Conservation (phyloP, 2,113 vertebrate genomes). For the Micromys minutus region DNA sequence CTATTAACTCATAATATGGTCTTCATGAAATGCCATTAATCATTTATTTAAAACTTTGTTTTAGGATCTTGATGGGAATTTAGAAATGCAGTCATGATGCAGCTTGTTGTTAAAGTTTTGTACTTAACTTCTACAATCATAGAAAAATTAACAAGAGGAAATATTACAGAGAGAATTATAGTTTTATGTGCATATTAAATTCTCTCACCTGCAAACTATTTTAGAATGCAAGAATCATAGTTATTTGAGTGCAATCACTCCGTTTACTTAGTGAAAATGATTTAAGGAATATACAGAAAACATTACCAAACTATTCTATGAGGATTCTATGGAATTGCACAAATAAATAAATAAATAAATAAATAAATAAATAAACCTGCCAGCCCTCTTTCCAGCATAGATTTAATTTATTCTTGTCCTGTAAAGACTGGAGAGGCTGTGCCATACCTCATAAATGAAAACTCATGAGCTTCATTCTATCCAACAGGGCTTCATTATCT, state of each 20-base stretch:
- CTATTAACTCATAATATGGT: not conserved
- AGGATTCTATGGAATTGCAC: not conserved
- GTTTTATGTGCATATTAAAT: not conserved
- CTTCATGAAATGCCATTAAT: not conserved
- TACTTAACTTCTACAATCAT: constrained; percentile 1
- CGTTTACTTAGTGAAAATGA: constrained; percentile 25
- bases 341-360: too few species aligned
- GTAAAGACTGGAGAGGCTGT: not conserved
- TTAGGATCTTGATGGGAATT: not conserved
- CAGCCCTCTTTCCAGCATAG: not conserved
- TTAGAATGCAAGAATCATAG: not conserved
- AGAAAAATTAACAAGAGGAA: not conserved
- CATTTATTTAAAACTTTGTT: not conserved
- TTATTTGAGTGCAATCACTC: not conserved
- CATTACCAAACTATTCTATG: not conserved
- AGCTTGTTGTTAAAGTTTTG: not conserved
- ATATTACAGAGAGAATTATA: not conserved
- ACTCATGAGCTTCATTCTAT: not conserved
- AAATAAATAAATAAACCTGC: too few species aligned
- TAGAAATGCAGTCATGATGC: not conserved
- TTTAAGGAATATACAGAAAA: not conserved
- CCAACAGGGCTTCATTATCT: not conserved
- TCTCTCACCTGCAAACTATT: not conserved
- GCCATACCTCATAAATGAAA: not conserved
- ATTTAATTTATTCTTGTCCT: not conserved